Percentiles rank a stretch among this genome's conserved stretches.
Conservation (phyloP, 1,140 invertebrate species). For the Nasonia vitripennis region DNA sequence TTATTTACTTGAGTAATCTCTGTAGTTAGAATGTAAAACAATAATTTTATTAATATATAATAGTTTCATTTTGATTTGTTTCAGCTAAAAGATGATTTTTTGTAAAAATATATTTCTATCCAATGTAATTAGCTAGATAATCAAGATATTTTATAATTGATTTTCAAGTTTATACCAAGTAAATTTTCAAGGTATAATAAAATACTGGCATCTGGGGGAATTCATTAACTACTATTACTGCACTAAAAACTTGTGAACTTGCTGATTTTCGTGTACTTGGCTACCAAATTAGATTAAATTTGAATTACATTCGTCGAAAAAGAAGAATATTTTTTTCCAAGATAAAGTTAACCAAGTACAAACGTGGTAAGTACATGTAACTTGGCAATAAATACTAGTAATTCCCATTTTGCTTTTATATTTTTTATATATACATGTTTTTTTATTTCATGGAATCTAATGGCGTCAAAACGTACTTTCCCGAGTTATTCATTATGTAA, state of each 20-base stretch:
- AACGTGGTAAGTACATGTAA: neutral
- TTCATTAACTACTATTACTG: neutral
- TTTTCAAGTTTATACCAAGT: neutral
- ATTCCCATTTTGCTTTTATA: neutral
- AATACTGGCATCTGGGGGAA: neutral
- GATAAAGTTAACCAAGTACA: neutral
- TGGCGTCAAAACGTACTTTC: neutral
- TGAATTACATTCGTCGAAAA: neutral
- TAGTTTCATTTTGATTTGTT: constrained; percentile 2
- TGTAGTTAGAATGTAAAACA: neutral
- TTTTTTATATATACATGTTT: neutral
- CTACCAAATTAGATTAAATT: neutral
- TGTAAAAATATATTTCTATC: no score
- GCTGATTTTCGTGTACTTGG: constrained; percentile 18
- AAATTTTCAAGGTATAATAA: constrained; percentile 1
- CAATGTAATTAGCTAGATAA: no score
- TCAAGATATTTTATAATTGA: no score
- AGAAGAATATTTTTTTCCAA: neutral
- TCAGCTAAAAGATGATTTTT: no score
- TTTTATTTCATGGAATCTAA: neutral
- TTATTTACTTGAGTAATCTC: constrained; percentile 24
- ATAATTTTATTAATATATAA: no score
- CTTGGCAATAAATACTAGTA: neutral
- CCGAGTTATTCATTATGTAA: no score
- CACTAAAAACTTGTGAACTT: neutral